Evolutionary conservation across 2,113 vertebrate species (phyloP), one percentile per base, ranked within the genome.

Genomic region (Shinisaurus crocodilurus): DNA sequence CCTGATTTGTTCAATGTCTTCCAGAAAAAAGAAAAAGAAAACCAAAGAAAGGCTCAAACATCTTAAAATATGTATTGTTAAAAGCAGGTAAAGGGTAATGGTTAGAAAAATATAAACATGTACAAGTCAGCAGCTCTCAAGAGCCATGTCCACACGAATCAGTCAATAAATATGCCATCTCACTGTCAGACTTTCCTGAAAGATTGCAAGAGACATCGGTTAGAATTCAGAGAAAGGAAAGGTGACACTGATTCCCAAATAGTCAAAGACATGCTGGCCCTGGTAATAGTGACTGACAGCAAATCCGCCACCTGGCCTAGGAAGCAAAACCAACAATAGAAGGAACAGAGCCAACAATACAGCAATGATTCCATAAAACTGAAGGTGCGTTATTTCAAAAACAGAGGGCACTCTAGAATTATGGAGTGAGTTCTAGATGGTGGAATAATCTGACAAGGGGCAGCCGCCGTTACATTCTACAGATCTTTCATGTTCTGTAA

Each of bases 71-170:
- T 70, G 70, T n/a, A 88, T 5, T 45, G 7, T 10, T 92, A 54
- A 85, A 32, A 79, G 76, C 2, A 81, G 13, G 0, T 77, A 84
- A 72, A 1, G 80, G 54, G 65, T 23, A 75, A 89, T 32, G 9
- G 91, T 20, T 2, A 84, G 70, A 88, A 67, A 92, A 88, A 88
- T 57, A n/a, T 67, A 60, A 82, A 88, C 5, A 85, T 29, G 25
- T 29, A 0, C 18, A 87, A 79, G 60, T 91, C 8, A 45, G 10
- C 65, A 91, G 18, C 27, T 82, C 6, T 69, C 6, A 25, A 57
- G 37, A 72, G 5, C 10, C 34, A 74, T 54, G 70, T 92, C 91
- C 13, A 60, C 1, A 12, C 32, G 37, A 74, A 29, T 1, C 16
- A n/a, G 16, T 43, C 70, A 70, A 72, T 37, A 16, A 57, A 1